Percentiles rank a stretch among this genome's conserved stretches.
phyloP scores from a whole-genome alignment of 1,140 invertebrate species.

The Temnothorax curvispinosus region DNA sequence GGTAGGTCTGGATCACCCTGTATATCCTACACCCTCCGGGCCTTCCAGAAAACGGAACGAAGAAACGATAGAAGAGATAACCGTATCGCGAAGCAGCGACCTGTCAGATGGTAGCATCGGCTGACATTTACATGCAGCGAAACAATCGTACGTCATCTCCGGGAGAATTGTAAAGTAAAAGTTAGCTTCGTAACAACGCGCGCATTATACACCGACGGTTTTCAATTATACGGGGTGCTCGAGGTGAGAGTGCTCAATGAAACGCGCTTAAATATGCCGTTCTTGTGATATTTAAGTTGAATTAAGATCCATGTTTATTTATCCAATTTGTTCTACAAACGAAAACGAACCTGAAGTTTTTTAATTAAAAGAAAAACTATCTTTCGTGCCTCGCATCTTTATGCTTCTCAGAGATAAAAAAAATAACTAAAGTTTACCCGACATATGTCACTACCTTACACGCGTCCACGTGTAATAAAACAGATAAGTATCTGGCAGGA shows the following conservation, averaged over 20 bases:
- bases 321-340: neutral
- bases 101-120: constrained; percentile 27
- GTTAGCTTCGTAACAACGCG: constrained; percentile 22
- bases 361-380: neutral
- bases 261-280: no score
- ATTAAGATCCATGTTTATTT: neutral
- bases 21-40: neutral
- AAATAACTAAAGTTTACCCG: neutral
- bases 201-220: neutral
- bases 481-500: constrained; percentile 7
- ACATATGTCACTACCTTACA: neutral
- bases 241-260: no score
- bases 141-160: constrained; percentile 43
- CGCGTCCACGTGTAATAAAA: neutral
- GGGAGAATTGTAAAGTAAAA: constrained; percentile 37
- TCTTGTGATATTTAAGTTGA: neutral
- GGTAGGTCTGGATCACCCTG: neutral
- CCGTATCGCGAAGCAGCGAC: constrained; percentile 22
- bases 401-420: neutral
- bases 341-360: no score
- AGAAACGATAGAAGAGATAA: constrained; percentile 34
- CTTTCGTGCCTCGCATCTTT: neutral
- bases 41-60: neutral
- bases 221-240: neutral
- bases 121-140: constrained; percentile 44